Percentiles rank a stretch among this genome's conserved stretches.
Conservation (phyloP, 2,888 invertebrate genomes). For the Andrena camellia region DNA sequence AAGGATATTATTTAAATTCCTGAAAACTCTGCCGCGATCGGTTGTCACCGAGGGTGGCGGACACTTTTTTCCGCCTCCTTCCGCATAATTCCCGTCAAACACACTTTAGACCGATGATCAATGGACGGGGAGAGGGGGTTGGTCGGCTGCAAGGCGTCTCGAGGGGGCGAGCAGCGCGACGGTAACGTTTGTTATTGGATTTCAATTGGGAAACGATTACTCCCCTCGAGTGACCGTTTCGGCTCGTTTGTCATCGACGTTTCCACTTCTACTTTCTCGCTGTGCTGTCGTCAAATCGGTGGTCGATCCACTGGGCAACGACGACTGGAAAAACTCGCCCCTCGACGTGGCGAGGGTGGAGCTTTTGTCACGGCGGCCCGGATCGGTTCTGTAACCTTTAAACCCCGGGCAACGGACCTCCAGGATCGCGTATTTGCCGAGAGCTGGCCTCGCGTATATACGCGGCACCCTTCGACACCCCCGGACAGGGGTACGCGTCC, state of each 20-base stretch:
- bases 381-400: slow-evolving; percentile 24
- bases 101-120: slow-evolving; percentile 81
- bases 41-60: not conserved
- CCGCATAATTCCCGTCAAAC: slow-evolving; percentile 78
- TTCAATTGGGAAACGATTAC: slow-evolving; percentile 85
- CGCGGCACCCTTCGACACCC: slow-evolving; percentile 37
- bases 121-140: slow-evolving; percentile 60
- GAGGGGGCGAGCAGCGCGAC: slow-evolving; percentile 29
- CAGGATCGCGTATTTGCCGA: slow-evolving; percentile 38
- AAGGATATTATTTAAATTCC: slow-evolving; percentile 80
- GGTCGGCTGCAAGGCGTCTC: slow-evolving; percentile 13
- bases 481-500: not conserved
- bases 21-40: slow-evolving; percentile 44
- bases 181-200: slow-evolving; percentile 78
- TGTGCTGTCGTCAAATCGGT: not conserved
- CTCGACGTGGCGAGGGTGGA: not conserved
- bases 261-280: slow-evolving; percentile 28
- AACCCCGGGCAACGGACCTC: not conserved
- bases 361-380: not conserved
- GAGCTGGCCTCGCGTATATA: not conserved
- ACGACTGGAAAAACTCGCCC: slow-evolving; percentile 1
- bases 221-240: slow-evolving; percentile 80
- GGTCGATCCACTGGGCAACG: not conserved
- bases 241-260: slow-evolving; percentile 58
- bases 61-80: slow-evolving; percentile 49